Evolutionary conservation across 1,140 invertebrate genomes (phyloP).

Genomic region (Pseudachorutes palmiensis): DNA sequence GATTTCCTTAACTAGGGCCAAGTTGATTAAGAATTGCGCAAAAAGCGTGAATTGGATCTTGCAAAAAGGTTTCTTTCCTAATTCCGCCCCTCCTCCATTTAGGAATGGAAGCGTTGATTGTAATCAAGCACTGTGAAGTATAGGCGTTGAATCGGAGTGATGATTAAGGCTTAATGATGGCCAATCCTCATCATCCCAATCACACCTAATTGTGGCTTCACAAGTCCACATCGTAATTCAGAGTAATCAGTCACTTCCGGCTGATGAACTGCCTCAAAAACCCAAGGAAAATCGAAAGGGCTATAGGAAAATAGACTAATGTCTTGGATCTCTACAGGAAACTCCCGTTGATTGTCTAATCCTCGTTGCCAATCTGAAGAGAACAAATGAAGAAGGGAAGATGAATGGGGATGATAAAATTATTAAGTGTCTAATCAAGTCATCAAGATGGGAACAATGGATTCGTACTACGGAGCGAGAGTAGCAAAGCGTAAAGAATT

Average conservation of each 20-base stretch:
- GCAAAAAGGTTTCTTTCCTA: background rate
- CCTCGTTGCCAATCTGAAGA: too few relatives aligned
- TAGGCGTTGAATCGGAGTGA: background rate
- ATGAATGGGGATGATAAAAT: conserved; percentile 9
- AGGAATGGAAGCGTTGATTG: too few relatives aligned
- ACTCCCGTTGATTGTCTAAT: too few relatives aligned
- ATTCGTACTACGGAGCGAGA: background rate
- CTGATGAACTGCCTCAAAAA: too few relatives aligned
- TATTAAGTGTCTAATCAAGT: conserved; percentile 9
- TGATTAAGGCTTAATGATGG: background rate
- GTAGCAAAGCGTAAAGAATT: background rate
- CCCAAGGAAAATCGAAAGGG: too few relatives aligned
- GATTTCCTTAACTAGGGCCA: too few relatives aligned
- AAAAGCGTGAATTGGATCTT: background rate
- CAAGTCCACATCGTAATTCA: background rate
- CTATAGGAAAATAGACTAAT: too few relatives aligned
- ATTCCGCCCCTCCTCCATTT: background rate
- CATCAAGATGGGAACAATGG: conserved; percentile 3
- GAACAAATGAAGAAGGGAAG: background rate
- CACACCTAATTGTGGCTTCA: background rate
- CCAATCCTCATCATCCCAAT: background rate
- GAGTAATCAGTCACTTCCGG: background rate
- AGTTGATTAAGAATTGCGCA: background rate
- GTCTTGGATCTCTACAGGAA: too few relatives aligned
- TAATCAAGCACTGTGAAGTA: background rate